Evolutionary conservation across 1,140 invertebrate species (phyloP).

Genomic region (Glomeris maerens): DNA sequence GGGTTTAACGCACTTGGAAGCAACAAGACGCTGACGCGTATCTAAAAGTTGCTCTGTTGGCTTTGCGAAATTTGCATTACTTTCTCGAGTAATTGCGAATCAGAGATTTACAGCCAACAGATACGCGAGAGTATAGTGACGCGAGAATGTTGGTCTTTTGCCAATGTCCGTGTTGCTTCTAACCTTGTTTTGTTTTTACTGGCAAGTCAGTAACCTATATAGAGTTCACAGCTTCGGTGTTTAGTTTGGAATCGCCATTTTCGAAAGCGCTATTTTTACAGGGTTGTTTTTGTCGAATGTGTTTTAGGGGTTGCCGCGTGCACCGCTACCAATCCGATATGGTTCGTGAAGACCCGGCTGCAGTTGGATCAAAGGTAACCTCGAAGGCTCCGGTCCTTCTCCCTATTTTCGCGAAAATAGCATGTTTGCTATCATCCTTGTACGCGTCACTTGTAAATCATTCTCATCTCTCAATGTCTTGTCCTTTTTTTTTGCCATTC

Average conservation of each 20-base stretch:
- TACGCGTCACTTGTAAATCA: neutral
- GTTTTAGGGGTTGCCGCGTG: slow-evolving; percentile 82
- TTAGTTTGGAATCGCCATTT: neutral
- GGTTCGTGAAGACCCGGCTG: slow-evolving; percentile 97
- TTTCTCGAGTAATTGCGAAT: too few relatives aligned
- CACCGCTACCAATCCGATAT: slow-evolving; percentile 95
- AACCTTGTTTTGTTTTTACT: slow-evolving; percentile 2
- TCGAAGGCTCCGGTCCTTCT: too few relatives aligned
- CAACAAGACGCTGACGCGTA: too few relatives aligned
- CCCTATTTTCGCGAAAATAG: too few relatives aligned
- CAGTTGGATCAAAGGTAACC: slow-evolving; percentile 79
- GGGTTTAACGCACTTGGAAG: neutral
- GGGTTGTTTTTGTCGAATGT: slow-evolving; percentile 12
- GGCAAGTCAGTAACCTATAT: neutral
- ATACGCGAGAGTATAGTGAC: neutral
- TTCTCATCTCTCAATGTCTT: neutral
- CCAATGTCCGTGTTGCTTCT: neutral
- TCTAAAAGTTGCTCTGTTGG: too few relatives aligned
- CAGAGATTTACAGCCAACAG: too few relatives aligned
- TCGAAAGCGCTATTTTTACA: slow-evolving; percentile 6
- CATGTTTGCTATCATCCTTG: neutral
- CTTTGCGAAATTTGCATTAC: too few relatives aligned
- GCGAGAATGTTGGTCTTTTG: neutral
- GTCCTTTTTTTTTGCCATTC: neutral
- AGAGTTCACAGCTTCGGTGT: too few relatives aligned